Evolutionary conservation across 2,113 vertebrate species (phyloP).

Genomic region (Indicator indicator): DNA sequence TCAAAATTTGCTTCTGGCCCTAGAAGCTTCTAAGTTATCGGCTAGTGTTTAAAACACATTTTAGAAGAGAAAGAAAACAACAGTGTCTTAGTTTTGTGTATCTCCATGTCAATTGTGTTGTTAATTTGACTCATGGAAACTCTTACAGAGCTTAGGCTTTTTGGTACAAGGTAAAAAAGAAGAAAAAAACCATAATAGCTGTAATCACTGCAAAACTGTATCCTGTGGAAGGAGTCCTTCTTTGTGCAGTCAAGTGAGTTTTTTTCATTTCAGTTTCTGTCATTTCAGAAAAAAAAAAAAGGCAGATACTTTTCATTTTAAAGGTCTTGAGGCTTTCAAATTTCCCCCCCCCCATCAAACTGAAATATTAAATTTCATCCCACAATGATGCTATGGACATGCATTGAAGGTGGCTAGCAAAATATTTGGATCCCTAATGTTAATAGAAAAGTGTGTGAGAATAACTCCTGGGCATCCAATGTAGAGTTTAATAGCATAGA

Average conservation of each 20-base stretch:
- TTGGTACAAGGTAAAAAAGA: not conserved
- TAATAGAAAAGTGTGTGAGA: not conserved
- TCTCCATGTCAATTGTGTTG: not conserved
- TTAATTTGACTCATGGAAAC: not conserved
- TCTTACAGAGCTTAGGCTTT: not conserved
- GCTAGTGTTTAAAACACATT: not conserved
- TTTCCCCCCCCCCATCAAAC: not conserved
- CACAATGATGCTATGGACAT: not conserved
- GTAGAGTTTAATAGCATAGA: not conserved
- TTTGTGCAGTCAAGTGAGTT: not conserved
- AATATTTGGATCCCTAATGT: not conserved
- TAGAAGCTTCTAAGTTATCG: not conserved
- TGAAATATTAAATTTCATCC: not conserved
- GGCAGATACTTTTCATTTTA: not conserved
- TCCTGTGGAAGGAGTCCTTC: not conserved
- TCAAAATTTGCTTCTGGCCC: not conserved
- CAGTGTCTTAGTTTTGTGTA: not conserved
- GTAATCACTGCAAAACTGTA: not conserved
- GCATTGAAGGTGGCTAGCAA: not conserved
- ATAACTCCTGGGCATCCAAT: not conserved
- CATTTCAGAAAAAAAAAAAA: not conserved
- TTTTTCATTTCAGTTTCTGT: not conserved
- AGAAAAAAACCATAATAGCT: not conserved
- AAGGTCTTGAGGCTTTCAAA: not conserved
- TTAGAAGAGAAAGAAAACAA: not conserved